Evolutionary conservation across 2,888 invertebrate species (phyloP), one percentile per base, ranked within the genome.

Genomic region (Trichogramma dendrolimi): DNA sequence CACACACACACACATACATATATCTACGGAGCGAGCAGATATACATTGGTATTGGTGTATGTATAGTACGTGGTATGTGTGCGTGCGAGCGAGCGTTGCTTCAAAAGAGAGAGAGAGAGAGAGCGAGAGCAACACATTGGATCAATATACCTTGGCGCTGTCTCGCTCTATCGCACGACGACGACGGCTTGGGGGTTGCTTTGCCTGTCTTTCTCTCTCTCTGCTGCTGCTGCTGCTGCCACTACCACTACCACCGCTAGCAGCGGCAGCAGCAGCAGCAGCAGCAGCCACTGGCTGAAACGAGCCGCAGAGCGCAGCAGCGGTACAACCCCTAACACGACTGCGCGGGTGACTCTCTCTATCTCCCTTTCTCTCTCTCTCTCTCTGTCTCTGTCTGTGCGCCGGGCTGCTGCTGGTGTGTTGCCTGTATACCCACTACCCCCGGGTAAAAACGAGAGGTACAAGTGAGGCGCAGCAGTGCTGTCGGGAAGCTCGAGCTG

Each of bases 401-500:
- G 5, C 48, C 11, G 41, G 10, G 27, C 8, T n/a, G n/a, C 48
- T 27, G 27, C 27, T 27, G 27, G 2, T 27, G 40, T 10, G 7
- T 27, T 27, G 27, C 27, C 27, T 27, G 27, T 27, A 27, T 27
- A 27, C 27, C 27, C 27, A 27, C n/a, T 55, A 39, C 38, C 11
- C 51, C 43, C 58, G 57, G 61, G 44, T 39, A 39, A 39, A 48
- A 46, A 60, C 61, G 60, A 55, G 55, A 62, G 62, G 60, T 52
- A 59, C 62, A 51, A 27, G 27, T 27, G 27, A 27, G 27, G 27
- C 27, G 27, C 27, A 27, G 79, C 76, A 76, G 75, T 77, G 76
- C 75, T 74, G 75, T 76, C 76, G 77, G 75, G 72, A 75, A 74
- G 73, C 77, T 76, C 76, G 75, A 72, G 71, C 72, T 72, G 68